Conservation (phyloP, 2,888 invertebrate species). For the Acanthosepion pharaonis region DNA sequence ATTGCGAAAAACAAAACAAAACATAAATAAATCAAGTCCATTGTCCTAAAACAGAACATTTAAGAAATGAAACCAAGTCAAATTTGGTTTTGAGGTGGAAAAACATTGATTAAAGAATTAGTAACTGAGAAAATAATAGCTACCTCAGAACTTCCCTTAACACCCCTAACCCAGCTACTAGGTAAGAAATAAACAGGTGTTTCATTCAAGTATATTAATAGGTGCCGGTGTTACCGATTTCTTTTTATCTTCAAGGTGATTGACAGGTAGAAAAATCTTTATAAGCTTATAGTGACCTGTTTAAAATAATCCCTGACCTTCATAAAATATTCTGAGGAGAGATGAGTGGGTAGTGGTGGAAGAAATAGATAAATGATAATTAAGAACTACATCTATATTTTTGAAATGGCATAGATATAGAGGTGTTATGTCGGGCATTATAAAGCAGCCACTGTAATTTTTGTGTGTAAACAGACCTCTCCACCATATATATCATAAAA, state of each 20-base stretch:
- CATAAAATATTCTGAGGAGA: background rate
- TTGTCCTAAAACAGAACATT: background rate
- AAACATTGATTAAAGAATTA: background rate
- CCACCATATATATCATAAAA: too few species aligned
- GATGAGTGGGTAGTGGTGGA: background rate
- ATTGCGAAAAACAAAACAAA: background rate
- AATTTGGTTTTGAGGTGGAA: background rate
- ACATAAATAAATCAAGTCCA: background rate
- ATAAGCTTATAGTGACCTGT: background rate
- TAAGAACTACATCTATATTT: too few species aligned
- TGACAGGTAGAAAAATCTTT: background rate
- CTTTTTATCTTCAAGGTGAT: background rate
- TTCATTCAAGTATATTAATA: background rate
- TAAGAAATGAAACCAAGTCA: background rate
- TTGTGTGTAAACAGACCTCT: too few species aligned
- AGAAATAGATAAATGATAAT: background rate
- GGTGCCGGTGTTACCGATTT: background rate
- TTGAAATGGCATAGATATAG: too few species aligned
- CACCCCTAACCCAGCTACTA: background rate
- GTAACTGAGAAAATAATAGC: background rate
- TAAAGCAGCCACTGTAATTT: too few species aligned
- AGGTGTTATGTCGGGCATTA: too few species aligned
- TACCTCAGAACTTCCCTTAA: too few species aligned
- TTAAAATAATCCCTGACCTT: background rate
- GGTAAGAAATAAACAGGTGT: background rate